These are phyloP conservation scores for Gymnosoma rotundatum DNA, from an alignment of 2,888 invertebrate genomes.

Conservation along the genomic window DNA sequence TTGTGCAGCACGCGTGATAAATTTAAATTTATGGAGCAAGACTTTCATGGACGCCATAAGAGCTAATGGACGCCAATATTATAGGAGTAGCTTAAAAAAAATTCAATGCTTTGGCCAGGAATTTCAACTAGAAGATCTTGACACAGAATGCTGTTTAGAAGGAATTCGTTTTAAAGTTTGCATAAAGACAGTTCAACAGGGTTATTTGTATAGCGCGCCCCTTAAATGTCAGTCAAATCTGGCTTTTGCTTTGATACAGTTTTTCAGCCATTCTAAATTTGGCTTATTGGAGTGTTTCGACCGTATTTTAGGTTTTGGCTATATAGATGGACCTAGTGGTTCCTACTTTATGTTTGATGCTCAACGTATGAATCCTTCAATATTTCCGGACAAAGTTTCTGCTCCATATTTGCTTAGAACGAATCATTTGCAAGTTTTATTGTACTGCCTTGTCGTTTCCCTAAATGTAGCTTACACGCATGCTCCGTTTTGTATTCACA, in stretches of 20 bases:
- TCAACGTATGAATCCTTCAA: constrained; percentile 84
- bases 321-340: constrained; percentile 74
- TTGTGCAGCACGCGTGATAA: constrained; percentile 82
- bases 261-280: constrained; percentile 83
- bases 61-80: constrained; percentile 82
- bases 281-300: constrained; percentile 84
- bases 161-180: constrained; percentile 84
- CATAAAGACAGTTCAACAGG: constrained; percentile 84
- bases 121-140: constrained; percentile 26
- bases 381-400: constrained; percentile 84
- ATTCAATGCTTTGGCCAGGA: background rate
- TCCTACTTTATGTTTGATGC: constrained; percentile 88
- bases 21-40: constrained; percentile 85
- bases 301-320: constrained; percentile 84
- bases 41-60: constrained; percentile 85
- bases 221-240: constrained; percentile 84
- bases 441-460: constrained; percentile 85
- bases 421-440: constrained; percentile 84
- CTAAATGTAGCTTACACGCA: constrained; percentile 83
- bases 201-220: constrained; percentile 83
- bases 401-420: constrained; percentile 85
- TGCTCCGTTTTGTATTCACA: constrained; percentile 83
- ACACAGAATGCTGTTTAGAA: constrained; percentile 80
- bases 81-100: constrained; percentile 74
- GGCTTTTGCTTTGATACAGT: constrained; percentile 84